Evolutionary conservation across 2,797 vertebrate genomes (phyloP).

Genomic region (Tapera naevia): DNA sequence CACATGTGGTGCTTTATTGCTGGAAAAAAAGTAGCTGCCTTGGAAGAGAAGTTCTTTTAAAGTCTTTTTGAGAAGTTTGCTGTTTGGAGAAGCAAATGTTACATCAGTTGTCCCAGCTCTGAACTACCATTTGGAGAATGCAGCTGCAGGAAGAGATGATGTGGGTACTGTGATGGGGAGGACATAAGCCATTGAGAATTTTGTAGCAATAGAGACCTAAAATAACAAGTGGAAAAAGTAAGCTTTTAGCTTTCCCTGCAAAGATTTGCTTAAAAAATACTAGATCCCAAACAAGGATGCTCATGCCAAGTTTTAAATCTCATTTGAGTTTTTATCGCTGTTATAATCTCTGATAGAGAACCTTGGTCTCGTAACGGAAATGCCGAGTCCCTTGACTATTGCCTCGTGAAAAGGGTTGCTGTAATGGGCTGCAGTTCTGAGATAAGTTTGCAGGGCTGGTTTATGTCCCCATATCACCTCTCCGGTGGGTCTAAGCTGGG

Average conservation of each 20-base stretch:
- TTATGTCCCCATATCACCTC: neutral
- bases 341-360: conserved; percentile 37
- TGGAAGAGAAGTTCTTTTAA: conserved; percentile 49
- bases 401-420: neutral
- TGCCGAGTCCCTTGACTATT: conserved; percentile 7
- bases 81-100: conserved; percentile 38
- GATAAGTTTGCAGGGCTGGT: neutral
- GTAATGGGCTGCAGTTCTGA: neutral
- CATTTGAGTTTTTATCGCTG: conserved; percentile 57
- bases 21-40: neutral
- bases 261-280: conserved; percentile 35
- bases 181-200: neutral
- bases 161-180: neutral
- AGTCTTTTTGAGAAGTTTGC: neutral
- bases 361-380: conserved; percentile 13
- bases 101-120: neutral
- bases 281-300: neutral
- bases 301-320: conserved; percentile 24
- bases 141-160: neutral
- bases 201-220: neutral
- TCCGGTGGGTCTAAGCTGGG: neutral
- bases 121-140: conserved; percentile 6
- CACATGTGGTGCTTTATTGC: conserved; percentile 34
- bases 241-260: conserved; percentile 24
- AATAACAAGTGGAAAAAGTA: conserved; percentile 30